Conservation (phyloP, 2,888 invertebrate species). For the Camponotus fellah region DNA sequence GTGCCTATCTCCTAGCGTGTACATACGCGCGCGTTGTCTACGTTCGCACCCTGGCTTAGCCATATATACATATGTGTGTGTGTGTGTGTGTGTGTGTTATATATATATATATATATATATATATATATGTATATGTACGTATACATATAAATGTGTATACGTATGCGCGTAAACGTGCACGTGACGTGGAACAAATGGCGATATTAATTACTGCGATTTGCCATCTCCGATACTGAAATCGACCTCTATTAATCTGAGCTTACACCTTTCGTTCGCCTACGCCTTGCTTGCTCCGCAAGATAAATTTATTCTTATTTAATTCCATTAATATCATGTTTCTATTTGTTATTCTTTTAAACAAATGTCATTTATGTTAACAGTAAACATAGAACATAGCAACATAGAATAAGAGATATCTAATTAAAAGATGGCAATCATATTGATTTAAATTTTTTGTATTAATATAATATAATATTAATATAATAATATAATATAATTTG, state of each 20-base stretch:
- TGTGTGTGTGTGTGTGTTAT: background rate
- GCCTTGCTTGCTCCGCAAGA: conserved; percentile 26
- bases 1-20: conserved; percentile 4
- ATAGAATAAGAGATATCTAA: background rate
- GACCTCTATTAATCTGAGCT: conserved; percentile 64
- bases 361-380: background rate
- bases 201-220: conserved; percentile 79
- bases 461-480: no score
- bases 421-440: background rate
- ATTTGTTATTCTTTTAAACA: background rate
- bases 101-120: conserved; percentile 27
- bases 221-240: conserved; percentile 76
- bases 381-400: no score
- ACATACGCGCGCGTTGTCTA: conserved; percentile 31
- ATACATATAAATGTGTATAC: background rate
- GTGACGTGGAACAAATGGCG: conserved; percentile 77
- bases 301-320: conserved; percentile 24
- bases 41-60: background rate
- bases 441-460: no score
- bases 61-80: conserved; percentile 19
- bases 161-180: conserved; percentile 59
- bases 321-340: background rate
- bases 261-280: conserved; percentile 45
- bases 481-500: no score
- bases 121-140: background rate